Conservation (phyloP, 2,888 invertebrate genomes). For the Chironomus riparius region DNA sequence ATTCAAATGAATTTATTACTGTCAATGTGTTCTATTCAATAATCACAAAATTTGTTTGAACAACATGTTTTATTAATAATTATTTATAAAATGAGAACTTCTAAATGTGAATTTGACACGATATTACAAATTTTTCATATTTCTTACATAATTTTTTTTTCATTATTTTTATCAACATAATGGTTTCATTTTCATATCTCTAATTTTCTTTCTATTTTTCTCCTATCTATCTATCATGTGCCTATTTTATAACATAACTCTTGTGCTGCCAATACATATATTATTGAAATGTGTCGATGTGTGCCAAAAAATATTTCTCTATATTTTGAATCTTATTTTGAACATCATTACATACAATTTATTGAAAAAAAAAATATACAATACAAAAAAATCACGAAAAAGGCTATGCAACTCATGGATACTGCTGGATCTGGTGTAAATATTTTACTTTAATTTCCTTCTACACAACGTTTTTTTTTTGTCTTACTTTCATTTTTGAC, state of each 20-base stretch:
- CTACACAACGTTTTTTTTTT: neutral
- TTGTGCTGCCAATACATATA: neutral
- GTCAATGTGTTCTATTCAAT: no score
- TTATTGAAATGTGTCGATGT: neutral
- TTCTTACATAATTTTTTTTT: neutral
- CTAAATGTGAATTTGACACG: neutral
- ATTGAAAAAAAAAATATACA: slow-evolving; percentile 28
- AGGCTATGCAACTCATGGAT: slow-evolving; percentile 91
- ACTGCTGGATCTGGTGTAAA: slow-evolving; percentile 83
- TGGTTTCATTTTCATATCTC: slow-evolving; percentile 28
- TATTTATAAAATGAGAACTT: neutral
- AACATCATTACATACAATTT: slow-evolving; percentile 20
- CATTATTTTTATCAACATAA: slow-evolving; percentile 16
- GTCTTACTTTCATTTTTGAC: neutral
- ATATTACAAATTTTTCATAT: neutral
- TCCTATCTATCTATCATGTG: slow-evolving; percentile 29
- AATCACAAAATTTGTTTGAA: no score
- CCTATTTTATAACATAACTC: slow-evolving; percentile 23
- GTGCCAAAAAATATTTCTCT: slow-evolving; percentile 25
- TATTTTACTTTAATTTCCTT: slow-evolving; percentile 45
- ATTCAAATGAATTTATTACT: no score
- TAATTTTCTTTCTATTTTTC: slow-evolving; percentile 31
- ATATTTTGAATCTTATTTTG: slow-evolving; percentile 28
- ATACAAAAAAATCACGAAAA: slow-evolving; percentile 28
- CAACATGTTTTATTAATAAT: no score